Conservation (phyloP, 2,888 invertebrate genomes). For the Dynastes hyllus region DNA sequence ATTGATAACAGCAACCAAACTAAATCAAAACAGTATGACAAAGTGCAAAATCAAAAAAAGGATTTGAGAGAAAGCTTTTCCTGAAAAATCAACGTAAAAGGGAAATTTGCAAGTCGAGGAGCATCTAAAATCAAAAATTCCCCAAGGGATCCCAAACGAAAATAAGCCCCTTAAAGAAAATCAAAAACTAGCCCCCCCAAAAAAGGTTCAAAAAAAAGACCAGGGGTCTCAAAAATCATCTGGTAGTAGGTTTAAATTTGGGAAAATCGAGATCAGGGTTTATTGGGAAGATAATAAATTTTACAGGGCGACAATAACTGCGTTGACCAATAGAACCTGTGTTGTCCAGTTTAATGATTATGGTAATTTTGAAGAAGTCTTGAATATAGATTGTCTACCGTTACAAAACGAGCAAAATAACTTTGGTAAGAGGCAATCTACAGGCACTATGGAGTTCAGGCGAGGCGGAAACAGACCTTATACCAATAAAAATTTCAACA, state of each 20-base stretch:
- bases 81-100: slow-evolving; percentile 60
- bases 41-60: slow-evolving; percentile 18
- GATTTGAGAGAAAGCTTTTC: slow-evolving; percentile 3
- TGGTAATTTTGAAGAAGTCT: slow-evolving; percentile 92
- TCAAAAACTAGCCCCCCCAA: no score
- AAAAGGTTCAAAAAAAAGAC: no score
- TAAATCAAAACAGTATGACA: slow-evolving; percentile 23
- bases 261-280: no score
- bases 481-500: slow-evolving; percentile 43
- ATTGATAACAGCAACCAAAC: slow-evolving; percentile 1
- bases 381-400: slow-evolving; percentile 84
- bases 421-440: slow-evolving; percentile 46
- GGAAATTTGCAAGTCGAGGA: slow-evolving; percentile 67
- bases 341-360: slow-evolving; percentile 91
- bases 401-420: slow-evolving; percentile 59
- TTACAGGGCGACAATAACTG: slow-evolving; percentile 88
- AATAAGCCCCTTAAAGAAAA: slow-evolving; percentile 25
- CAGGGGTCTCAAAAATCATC: not conserved
- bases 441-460: slow-evolving; percentile 52
- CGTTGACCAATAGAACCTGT: slow-evolving; percentile 86
- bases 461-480: slow-evolving; percentile 48
- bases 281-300: slow-evolving; percentile 95
- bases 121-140: slow-evolving; percentile 64
- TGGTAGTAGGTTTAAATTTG: slow-evolving; percentile 65
- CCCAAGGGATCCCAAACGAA: slow-evolving; percentile 21